Conservation (phyloP, 37 sponge, comb jelly and placozoan genomes). For the Halichondria panicea region DNA sequence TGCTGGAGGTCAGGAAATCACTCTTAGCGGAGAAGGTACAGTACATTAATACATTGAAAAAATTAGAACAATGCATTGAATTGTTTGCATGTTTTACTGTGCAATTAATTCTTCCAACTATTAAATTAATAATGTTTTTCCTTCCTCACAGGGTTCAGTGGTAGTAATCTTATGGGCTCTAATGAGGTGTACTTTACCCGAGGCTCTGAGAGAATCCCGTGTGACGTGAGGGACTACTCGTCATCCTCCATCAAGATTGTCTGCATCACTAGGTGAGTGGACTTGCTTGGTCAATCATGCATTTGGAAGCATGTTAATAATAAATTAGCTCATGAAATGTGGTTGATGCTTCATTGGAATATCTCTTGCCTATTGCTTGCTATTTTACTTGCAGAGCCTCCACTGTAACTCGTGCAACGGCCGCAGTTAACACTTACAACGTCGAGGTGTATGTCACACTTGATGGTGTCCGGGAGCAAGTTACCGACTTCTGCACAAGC, state of each 20-base stretch:
- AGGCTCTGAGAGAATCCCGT: conserved; percentile 32
- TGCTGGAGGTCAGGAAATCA: conserved; percentile 30
- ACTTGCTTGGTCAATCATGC: too few relatives aligned
- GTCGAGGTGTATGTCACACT: too few relatives aligned
- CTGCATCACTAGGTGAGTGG: conserved; percentile 59
- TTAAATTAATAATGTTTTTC: background rate
- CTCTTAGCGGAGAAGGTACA: conserved; percentile 37
- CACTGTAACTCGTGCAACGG: too few relatives aligned
- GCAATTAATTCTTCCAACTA: background rate
- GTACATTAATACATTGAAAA: too few relatives aligned
- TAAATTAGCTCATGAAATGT: too few relatives aligned
- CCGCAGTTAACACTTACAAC: too few relatives aligned
- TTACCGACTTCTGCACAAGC: too few relatives aligned
- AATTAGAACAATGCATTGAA: background rate
- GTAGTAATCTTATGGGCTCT: conserved; percentile 49
- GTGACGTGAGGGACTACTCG: conserved; percentile 63
- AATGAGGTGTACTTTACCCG: conserved; percentile 55
- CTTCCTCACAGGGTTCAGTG: conserved; percentile 48
- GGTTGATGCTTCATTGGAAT: too few relatives aligned
- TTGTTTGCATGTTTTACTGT: background rate
- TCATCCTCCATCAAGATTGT: conserved; percentile 47
- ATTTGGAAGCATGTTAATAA: too few relatives aligned
- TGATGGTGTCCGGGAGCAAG: too few relatives aligned
- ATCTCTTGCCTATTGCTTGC: too few relatives aligned
- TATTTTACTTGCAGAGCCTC: too few relatives aligned